Percentiles rank a stretch among this genome's conserved stretches.
Evolutionary conservation across 2,888 invertebrate genomes (phyloP).

Genomic region (Diarsia brunnea): DNA sequence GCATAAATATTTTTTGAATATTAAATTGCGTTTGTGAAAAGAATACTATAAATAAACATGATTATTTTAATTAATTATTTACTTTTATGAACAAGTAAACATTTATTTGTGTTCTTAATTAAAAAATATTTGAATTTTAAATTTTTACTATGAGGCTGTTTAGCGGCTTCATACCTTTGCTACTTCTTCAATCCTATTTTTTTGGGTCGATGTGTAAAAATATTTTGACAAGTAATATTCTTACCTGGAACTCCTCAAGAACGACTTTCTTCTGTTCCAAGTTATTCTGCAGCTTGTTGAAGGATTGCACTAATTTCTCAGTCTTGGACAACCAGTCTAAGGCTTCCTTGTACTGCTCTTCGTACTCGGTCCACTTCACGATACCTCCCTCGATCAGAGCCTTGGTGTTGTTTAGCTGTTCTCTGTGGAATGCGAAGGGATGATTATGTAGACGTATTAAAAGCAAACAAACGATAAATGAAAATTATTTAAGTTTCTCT

Average conservation of each 20-base stretch:
- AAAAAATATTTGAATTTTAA: too few species aligned
- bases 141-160: too few species aligned
- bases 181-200: too few species aligned
- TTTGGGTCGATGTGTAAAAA: background rate
- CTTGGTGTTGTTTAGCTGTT: constrained; percentile 95
- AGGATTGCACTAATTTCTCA: constrained; percentile 96
- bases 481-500: too few species aligned
- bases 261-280: constrained; percentile 97
- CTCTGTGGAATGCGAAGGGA: constrained; percentile 86
- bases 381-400: constrained; percentile 96
- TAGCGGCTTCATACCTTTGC: too few species aligned
- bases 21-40: too few species aligned
- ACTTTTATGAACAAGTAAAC: too few species aligned
- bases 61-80: too few species aligned
- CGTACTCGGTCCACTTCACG: constrained; percentile 98
- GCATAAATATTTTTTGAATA: too few species aligned
- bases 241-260: constrained; percentile 96
- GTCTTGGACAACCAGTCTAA: constrained; percentile 97
- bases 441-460: constrained; percentile 9
- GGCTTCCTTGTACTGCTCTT: constrained; percentile 97
- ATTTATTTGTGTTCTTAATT: too few species aligned
- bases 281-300: constrained; percentile 97
- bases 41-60: too few species aligned
- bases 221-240: background rate
- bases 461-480: too few species aligned